A percentile compares a stretch with the other conserved stretches of the same genome.
These are phyloP conservation scores for Tragelaphus scriptus DNA, from an alignment of 2,113 vertebrate species.

Conservation along the genomic window DNA sequence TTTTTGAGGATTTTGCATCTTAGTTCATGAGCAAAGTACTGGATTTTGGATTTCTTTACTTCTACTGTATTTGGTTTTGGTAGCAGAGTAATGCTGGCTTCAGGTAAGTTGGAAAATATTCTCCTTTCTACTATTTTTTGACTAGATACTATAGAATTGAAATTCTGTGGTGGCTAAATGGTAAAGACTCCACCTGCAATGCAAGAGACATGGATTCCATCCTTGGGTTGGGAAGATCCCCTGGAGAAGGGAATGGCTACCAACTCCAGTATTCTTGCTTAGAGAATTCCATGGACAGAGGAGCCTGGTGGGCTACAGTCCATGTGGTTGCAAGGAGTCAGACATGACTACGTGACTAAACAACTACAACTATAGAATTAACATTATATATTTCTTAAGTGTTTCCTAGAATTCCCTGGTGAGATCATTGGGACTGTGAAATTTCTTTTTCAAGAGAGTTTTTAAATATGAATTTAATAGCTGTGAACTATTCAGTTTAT, in stretches of 20 bases:
- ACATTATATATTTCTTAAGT: not conserved
- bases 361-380: not conserved
- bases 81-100: not conserved
- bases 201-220: not conserved
- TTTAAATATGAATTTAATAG: not conserved
- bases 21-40: not conserved
- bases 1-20: not conserved
- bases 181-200: not conserved
- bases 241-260: not conserved
- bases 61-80: not conserved
- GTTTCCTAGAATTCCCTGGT: not conserved
- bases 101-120: not conserved
- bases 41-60: not conserved
- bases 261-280: not conserved
- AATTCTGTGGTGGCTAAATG: not conserved
- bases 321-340: not conserved
- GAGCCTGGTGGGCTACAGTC: not conserved
- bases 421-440: not conserved
- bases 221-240: not conserved
- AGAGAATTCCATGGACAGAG: not conserved
- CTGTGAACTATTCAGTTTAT: not conserved
- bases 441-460: not conserved
- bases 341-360: not conserved
- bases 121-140: not conserved
- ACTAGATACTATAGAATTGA: not conserved